Percentiles rank a stretch among this genome's conserved stretches.
phyloP scores from a whole-genome alignment of 2,888 invertebrate species.

The Hydropsyche betteni region DNA sequence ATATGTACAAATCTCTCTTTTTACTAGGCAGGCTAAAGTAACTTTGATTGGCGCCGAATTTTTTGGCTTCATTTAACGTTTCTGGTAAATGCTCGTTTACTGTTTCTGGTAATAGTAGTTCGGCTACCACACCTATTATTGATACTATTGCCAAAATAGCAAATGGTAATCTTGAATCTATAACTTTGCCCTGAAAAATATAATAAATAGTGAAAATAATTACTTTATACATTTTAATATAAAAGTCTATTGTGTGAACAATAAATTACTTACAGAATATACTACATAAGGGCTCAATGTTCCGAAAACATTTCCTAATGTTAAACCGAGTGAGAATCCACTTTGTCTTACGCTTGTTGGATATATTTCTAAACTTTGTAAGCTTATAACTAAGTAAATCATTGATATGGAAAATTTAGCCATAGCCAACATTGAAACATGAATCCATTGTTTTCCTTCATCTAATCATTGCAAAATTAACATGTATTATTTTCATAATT shows the following conservation, averaged over 20 bases:
- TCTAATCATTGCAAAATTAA: conserved; percentile 53
- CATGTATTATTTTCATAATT: too few relatives aligned
- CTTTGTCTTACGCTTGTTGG: conserved; percentile 70
- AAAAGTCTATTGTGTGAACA: neutral
- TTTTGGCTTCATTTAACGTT: conserved; percentile 64
- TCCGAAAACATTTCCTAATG: conserved; percentile 62
- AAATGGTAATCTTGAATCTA: conserved; percentile 61
- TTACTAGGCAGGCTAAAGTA: conserved; percentile 52
- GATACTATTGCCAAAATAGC: conserved; percentile 56
- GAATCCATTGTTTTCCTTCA: conserved; percentile 54
- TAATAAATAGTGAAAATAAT: neutral
- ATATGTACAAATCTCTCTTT: conserved; percentile 41
- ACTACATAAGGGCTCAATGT: conserved; percentile 66
- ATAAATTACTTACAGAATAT: conserved; percentile 58
- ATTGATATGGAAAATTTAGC: conserved; percentile 64
- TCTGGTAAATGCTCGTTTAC: conserved; percentile 67
- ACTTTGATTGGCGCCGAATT: conserved; percentile 62
- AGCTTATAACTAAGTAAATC: conserved; percentile 63
- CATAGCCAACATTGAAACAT: conserved; percentile 57
- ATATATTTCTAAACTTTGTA: conserved; percentile 69
- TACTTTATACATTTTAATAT: too few relatives aligned
- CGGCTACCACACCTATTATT: conserved; percentile 59
- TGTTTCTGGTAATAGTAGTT: conserved; percentile 67
- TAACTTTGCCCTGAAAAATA: conserved; percentile 57
- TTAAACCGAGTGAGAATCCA: conserved; percentile 64